Base-by-base conservation (phyloP, 2,797 vertebrate species). In the Diplodus sargus region DNA sequence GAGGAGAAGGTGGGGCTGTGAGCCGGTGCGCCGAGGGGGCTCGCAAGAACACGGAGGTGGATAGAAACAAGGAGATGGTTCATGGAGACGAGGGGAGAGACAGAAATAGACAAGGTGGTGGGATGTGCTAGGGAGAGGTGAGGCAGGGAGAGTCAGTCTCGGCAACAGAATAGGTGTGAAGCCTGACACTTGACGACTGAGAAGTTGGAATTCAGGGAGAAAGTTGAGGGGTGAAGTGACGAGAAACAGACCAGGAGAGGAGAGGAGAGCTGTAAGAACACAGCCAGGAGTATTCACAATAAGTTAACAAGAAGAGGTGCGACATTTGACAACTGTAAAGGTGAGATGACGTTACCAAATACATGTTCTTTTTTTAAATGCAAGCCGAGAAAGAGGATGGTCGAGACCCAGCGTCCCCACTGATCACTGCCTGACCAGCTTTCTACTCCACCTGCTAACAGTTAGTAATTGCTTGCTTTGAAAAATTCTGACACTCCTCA, bases 71-170 rank as follows among this genome's bases (percentile, higher is more conserved):
- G 54, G 58, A 70, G 28, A 70, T 34, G 73, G 45, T n/a, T 54
- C 14, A n/a, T 0, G 3, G 52, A 73, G 63, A n/a, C 45, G 52
- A 68, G 56, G 54, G 56, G 20, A 30, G 59, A 67, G 63, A 81
- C 70, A 39, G 79, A 84, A 83, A 83, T 67, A 82, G 74, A 79
- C 64, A 54, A 67, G 45, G 18, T 22, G 63, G 70, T 63, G 34
- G 42, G 69, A 64, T 74, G 71, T 66, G 58, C 51, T 58, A 74
- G 28, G 51, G 60, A 80, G 56, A 83, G 78, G 64, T 65, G 58
- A 86, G 53, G 59, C 18, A 16, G 53, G 43, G 39, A 59, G 59
- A 76, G 65, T 62, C 58, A 76, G 65, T 60, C 25, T 25, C 58
- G 79, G 68, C 42, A 72, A 30, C 11, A 30, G 61, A 78, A 65